Evolutionary conservation across 2,113 vertebrate species (phyloP).

Genomic region (Fulmarus glacialis): DNA sequence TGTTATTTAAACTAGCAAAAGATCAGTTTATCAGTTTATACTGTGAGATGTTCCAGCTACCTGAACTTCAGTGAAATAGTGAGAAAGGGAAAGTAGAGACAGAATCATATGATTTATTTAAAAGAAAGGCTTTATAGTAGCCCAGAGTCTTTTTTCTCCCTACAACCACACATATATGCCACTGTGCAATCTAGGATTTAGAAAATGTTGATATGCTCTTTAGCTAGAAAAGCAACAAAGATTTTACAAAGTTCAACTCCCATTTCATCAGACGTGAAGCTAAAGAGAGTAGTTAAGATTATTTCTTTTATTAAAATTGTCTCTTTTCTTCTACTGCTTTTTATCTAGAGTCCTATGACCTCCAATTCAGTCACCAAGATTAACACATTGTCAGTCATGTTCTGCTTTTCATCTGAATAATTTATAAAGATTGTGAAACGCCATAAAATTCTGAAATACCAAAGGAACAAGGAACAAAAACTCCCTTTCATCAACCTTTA

Average conservation of each 20-base stretch:
- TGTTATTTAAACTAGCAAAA: not conserved
- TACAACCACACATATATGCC: not conserved
- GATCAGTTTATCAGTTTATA: not conserved
- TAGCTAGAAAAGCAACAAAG: not conserved
- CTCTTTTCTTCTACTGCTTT: not conserved
- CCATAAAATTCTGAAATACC: not conserved
- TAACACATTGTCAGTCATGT: not conserved
- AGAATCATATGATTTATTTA: not conserved
- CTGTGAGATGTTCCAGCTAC: not conserved
- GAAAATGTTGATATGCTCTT: not conserved
- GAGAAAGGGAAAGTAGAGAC: not conserved
- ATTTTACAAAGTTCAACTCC: not conserved
- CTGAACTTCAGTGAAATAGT: not conserved
- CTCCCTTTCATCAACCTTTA: not conserved
- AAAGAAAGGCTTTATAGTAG: not conserved
- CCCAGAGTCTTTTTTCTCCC: not conserved
- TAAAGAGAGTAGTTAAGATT: not conserved
- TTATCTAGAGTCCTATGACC: not conserved
- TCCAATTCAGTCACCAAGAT: not conserved
- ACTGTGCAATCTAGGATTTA: not conserved
- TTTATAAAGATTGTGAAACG: not conserved
- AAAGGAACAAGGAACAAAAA: not conserved
- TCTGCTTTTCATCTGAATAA: not conserved
- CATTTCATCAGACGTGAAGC: not conserved
- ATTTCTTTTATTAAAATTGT: not conserved